These are phyloP conservation scores for Melanotus villosus DNA, from an alignment of 2,888 invertebrate species.

Conservation along the genomic window DNA sequence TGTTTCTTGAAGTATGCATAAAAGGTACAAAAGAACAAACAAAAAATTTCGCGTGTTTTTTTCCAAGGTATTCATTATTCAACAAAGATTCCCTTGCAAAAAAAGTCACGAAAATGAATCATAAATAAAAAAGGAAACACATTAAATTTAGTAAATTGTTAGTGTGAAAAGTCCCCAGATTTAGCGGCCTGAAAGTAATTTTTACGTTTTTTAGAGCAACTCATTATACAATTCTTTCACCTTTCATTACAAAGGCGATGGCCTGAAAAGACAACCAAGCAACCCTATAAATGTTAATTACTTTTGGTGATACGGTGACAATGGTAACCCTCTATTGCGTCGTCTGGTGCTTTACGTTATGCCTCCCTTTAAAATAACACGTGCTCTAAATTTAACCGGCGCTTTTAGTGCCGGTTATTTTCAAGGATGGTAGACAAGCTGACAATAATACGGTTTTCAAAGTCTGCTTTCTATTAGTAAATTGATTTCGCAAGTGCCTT, in stretches of 20 bases:
- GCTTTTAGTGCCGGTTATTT: slow-evolving; percentile 16
- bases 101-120: too few relatives aligned
- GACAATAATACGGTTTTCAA: slow-evolving; percentile 26
- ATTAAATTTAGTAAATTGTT: too few relatives aligned
- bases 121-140: too few relatives aligned
- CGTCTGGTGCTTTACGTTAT: slow-evolving; percentile 21
- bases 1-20: too few relatives aligned
- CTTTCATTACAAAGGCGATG: slow-evolving; percentile 21
- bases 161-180: neutral
- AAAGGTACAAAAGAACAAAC: too few relatives aligned
- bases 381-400: slow-evolving; percentile 29
- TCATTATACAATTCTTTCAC: slow-evolving; percentile 31
- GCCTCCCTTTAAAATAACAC: slow-evolving; percentile 26
- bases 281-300: slow-evolving; percentile 30
- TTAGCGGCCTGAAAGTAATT: slow-evolving; percentile 21
- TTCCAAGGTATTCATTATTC: too few relatives aligned
- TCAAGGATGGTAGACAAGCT: slow-evolving; percentile 9
- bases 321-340: slow-evolving; percentile 30
- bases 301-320: slow-evolving; percentile 29
- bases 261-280: slow-evolving; percentile 25
- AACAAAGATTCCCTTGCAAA: too few relatives aligned
- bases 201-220: slow-evolving; percentile 11
- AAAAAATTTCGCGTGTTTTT: too few relatives aligned
- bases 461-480: slow-evolving; percentile 26
- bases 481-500: slow-evolving; percentile 24